Conservation (phyloP, 2,888 invertebrate genomes). For the Pachymerium ferrugineum region DNA sequence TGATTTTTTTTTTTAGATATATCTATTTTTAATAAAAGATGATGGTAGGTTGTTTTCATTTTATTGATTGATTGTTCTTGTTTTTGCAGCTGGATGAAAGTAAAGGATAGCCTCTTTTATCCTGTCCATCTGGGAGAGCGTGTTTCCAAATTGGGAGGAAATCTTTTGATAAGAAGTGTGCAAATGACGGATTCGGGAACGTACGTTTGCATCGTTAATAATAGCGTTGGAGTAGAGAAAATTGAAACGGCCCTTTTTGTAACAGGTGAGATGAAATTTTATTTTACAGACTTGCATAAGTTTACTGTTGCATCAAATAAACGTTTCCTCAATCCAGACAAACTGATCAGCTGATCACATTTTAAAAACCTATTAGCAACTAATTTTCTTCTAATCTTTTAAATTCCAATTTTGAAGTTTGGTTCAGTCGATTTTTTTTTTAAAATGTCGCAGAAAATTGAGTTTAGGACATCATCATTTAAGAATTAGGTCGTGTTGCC, state of each 20-base stretch:
- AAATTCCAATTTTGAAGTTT: too few species aligned
- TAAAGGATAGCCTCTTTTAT: slow-evolving; percentile 36
- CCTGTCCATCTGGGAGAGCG: slow-evolving; percentile 81
- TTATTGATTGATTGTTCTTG: too few species aligned
- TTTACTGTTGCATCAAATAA: too few species aligned
- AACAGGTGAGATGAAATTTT: slow-evolving; percentile 54
- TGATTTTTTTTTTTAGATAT: too few species aligned
- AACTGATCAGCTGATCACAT: too few species aligned
- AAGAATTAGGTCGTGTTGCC: background rate
- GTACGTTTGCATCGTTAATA: slow-evolving; percentile 89
- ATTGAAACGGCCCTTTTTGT: slow-evolving; percentile 88
- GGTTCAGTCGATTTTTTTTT: too few species aligned
- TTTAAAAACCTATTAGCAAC: too few species aligned
- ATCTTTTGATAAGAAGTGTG: slow-evolving; percentile 86
- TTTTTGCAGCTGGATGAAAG: slow-evolving; percentile 31
- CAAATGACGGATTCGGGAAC: slow-evolving; percentile 89
- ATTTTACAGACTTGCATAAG: background rate
- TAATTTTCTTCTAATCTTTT: too few species aligned
- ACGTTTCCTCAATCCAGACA: too few species aligned
- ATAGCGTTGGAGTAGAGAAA: slow-evolving; percentile 85
- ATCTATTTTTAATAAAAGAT: background rate
- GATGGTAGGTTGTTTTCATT: background rate
- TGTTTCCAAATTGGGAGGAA: slow-evolving; percentile 87
- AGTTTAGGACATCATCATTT: background rate
- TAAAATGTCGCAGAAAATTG: background rate